Evolutionary conservation across 1,140 invertebrate species (phyloP).

Genomic region (Diabrotica undecimpunctata): DNA sequence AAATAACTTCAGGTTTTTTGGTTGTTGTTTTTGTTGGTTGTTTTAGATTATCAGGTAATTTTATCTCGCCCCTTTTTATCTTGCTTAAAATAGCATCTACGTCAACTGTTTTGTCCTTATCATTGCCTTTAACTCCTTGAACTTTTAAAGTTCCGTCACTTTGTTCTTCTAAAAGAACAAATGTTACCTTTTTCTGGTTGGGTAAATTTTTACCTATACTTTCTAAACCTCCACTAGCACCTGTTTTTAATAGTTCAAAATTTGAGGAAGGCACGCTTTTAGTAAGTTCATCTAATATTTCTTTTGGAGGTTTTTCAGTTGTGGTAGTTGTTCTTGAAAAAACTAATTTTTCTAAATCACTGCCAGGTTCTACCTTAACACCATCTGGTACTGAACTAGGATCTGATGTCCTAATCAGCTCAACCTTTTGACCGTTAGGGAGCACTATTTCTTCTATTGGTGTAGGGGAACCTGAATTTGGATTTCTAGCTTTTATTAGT

Average conservation of each 20-base stretch:
- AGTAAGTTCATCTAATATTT: slow-evolving; percentile 68
- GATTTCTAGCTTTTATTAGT: slow-evolving; percentile 60
- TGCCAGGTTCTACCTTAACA: slow-evolving; percentile 36
- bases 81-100: slow-evolving; percentile 76
- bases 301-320: slow-evolving; percentile 53
- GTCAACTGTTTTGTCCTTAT: slow-evolving; percentile 62
- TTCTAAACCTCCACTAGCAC: slow-evolving; percentile 66
- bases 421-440: slow-evolving; percentile 68
- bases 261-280: slow-evolving; percentile 71
- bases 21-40: slow-evolving; percentile 44
- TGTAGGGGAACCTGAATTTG: slow-evolving; percentile 20
- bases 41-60: slow-evolving; percentile 65
- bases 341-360: slow-evolving; percentile 38
- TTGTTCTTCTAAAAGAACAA: slow-evolving; percentile 80
- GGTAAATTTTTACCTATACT: slow-evolving; percentile 62
- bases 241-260: slow-evolving; percentile 72
- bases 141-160: slow-evolving; percentile 78
- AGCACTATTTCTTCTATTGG: slow-evolving; percentile 59
- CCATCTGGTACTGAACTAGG: slow-evolving; percentile 56
- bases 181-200: slow-evolving; percentile 75
- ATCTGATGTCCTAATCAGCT: slow-evolving; percentile 63
- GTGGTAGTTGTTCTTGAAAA: slow-evolving; percentile 49
- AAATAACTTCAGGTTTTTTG: slow-evolving; percentile 10
- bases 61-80: slow-evolving; percentile 76
- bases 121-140: slow-evolving; percentile 69